Percentiles rank a stretch among this genome's conserved stretches.
Evolutionary conservation across 2,113 vertebrate species (phyloP).

Genomic region (Carassius carassius): DNA sequence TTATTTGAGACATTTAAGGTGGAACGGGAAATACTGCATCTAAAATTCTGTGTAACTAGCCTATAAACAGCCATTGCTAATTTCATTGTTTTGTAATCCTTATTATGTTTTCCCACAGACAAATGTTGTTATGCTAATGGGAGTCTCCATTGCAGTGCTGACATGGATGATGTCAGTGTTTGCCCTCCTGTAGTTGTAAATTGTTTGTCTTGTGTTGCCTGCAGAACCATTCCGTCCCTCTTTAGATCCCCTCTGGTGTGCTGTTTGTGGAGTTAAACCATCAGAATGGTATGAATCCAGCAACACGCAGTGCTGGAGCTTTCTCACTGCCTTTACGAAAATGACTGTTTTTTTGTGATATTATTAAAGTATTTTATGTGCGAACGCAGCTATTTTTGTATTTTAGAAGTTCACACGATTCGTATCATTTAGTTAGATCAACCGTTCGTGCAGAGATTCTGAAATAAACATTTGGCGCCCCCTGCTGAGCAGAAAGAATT

Average conservation of each 20-base stretch:
- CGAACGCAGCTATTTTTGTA: background rate
- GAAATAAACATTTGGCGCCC: background rate
- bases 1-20: too few relatives aligned
- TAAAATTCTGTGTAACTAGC: background rate
- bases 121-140: constrained; percentile 3
- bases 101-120: background rate
- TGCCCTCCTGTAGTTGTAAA: constrained; percentile 25
- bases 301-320: background rate
- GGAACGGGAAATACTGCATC: background rate
- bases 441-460: background rate
- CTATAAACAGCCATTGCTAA: too few relatives aligned
- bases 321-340: background rate
- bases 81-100: background rate
- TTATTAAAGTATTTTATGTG: background rate
- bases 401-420: too few relatives aligned
- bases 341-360: background rate
- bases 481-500: background rate
- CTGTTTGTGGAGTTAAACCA: constrained; percentile 41
- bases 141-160: background rate
- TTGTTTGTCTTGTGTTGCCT: constrained; percentile 41
- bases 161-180: constrained; percentile 25
- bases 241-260: constrained; percentile 53
- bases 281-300: constrained; percentile 39
- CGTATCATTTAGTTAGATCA: background rate
- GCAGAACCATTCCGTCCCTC: background rate